Base-by-base conservation (phyloP, 2,888 invertebrate species). In the Nebria brevicollis region DNA sequence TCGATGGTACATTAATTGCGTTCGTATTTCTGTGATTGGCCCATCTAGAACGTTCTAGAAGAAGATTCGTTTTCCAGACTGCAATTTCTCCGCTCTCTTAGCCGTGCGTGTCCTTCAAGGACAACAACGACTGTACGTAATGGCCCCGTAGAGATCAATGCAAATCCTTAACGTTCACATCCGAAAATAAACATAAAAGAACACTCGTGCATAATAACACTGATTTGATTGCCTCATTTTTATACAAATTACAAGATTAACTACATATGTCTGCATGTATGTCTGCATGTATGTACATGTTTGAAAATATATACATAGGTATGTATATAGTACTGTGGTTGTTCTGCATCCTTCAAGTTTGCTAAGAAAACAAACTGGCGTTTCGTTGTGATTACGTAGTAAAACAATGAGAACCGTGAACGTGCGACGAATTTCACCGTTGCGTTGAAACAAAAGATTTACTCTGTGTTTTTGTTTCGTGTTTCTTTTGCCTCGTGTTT, bases 381-480 rank as follows among this genome's bases (percentile, higher is more conserved):
- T 3, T 54, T 75, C 43, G 75, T 43, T 75, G 80, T 80, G 80
- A 80, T 75, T 80, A 80, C 80, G 80, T 80, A 80, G 75, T 80
- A 75, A 80, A 80, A 80, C 80, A 80, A 80, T 80, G 80, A 75
- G 43, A 80, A 72, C 64, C 70, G 25, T 34, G 72, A 80, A 80
- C 80, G 80, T 80, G 80, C 80, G 70, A 80, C 75, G 80, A 75
- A 80, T 80, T 75, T 68, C 80, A 42, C 20, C 73, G 73, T 10
- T 34, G 20, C 68, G n/a, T 26, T 34, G 70, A 64, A 75, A 75
- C 80, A 75, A 54, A 80, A 80, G 80, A 80, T 80, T 80, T 80
- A 80, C 80, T 41, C 41, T 73, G 70, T 75, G 79, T 79, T 75
- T 78, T 70, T 80, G 80, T 80, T 80, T 80, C 80, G 80, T 73